Percentiles rank a stretch among this genome's conserved stretches.
phyloP scores from a whole-genome alignment of 2,888 invertebrate species.

The Drosophila borealis region DNA sequence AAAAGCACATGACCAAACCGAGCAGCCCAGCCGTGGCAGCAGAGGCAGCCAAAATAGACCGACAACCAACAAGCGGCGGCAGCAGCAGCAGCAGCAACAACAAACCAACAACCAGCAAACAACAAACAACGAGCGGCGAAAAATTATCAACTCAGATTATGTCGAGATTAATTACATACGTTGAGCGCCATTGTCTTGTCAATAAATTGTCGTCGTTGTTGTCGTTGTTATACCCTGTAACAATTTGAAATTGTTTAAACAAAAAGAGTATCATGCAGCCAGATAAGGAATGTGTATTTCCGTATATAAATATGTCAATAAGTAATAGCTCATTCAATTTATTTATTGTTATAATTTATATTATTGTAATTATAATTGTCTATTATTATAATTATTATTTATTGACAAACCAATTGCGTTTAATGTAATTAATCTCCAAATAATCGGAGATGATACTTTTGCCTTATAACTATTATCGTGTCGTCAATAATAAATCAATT shows the following conservation, averaged over 20 bases:
- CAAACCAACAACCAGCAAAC: conserved; percentile 51
- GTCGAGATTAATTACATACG: conserved; percentile 84
- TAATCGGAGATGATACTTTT: too few relatives aligned
- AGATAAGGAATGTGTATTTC: neutral
- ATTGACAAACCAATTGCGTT: too few relatives aligned
- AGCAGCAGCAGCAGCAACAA: conserved; percentile 41
- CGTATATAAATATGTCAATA: neutral
- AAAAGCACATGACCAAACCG: conserved; percentile 76
- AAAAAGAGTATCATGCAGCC: neutral
- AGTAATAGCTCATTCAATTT: neutral
- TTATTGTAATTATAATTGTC: too few relatives aligned
- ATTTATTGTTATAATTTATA: too few relatives aligned
- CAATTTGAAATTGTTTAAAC: neutral
- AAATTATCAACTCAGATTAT: conserved; percentile 84
- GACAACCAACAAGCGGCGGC: conserved; percentile 34
- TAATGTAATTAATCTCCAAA: too few relatives aligned
- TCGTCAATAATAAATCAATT: too few relatives aligned
- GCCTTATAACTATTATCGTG: too few relatives aligned
- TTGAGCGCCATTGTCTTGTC: conserved; percentile 83
- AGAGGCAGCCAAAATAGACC: conserved; percentile 62
- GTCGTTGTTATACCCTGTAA: conserved; percentile 36
- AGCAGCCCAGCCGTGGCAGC: conserved; percentile 22
- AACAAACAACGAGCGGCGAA: conserved; percentile 63
- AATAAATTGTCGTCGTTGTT: conserved; percentile 77
- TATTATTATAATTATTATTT: too few relatives aligned